Percentiles rank a stretch among this genome's conserved stretches.
These are phyloP conservation scores for Drosophila kuntzei DNA, from an alignment of 2,888 invertebrate species.

Conservation along the genomic window DNA sequence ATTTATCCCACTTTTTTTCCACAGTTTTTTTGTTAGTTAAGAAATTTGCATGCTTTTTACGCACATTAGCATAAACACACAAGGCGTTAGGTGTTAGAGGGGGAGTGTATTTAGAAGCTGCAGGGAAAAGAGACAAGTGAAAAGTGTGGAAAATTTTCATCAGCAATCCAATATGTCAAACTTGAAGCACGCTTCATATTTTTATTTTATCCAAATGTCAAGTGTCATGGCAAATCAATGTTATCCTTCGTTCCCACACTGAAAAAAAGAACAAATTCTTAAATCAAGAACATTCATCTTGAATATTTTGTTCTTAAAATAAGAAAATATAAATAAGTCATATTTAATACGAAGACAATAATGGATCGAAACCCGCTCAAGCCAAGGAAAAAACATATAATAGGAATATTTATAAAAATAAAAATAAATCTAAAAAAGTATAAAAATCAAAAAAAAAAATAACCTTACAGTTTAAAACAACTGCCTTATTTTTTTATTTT, in stretches of 20 bases:
- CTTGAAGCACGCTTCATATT: slow-evolving; percentile 49
- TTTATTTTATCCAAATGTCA: slow-evolving; percentile 53
- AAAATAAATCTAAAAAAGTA: too few species aligned
- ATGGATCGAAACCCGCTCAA: too few species aligned
- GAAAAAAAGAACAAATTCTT: too few species aligned
- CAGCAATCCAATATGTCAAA: slow-evolving; percentile 67
- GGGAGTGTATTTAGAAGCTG: neutral
- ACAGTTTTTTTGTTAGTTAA: slow-evolving; percentile 37
- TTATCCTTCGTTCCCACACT: neutral
- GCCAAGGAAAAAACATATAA: too few species aligned
- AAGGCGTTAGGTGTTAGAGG: slow-evolving; percentile 5
- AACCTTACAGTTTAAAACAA: too few species aligned
- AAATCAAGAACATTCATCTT: too few species aligned
- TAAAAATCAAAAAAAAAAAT: too few species aligned
- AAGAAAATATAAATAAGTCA: too few species aligned
- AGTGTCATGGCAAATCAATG: slow-evolving; percentile 66
- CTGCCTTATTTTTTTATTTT: too few species aligned
- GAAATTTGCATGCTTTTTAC: slow-evolving; percentile 78
- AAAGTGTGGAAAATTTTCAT: slow-evolving; percentile 24
- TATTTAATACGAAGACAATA: too few species aligned
- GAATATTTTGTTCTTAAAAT: too few species aligned
- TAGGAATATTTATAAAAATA: too few species aligned
- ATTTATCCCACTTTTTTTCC: slow-evolving; percentile 18
- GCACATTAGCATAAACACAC: slow-evolving; percentile 70
- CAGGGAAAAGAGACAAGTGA: neutral